Evolutionary conservation across 2,888 invertebrate genomes (phyloP), one percentile per base, ranked within the genome.

Genomic region (Nemapogon koenigi): DNA sequence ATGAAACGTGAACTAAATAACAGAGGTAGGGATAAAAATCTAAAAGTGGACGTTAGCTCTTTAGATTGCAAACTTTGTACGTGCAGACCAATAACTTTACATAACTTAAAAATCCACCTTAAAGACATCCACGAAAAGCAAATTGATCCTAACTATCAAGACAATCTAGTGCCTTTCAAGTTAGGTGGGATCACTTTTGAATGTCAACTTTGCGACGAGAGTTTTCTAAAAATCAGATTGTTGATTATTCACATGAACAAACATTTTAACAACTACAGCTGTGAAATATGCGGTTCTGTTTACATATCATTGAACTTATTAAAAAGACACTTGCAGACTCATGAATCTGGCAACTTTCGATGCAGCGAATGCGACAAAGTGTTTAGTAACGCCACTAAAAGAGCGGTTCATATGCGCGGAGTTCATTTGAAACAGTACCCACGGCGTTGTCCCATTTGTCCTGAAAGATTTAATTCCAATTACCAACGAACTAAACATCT

Each of bases 221-320:
- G 40, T 2, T 72, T 57, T 40, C 41, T 54, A 0, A 71, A 67
- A 44, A 41, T 73, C 1, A 52, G 68, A 41, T 44, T 63, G 0
- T 47, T 75, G 1, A 56, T 68, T 1, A 67, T 68, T 3, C 75
- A 75, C 27, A 75, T 75, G 73, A 73, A 57, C 25, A 62, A 56
- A 41, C 73, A 75, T 46, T 75, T 59, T 14, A 70, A 64, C 16
- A 73, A 73, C 37, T 75, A 52, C 37, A 69, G 59, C 42, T 75
- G 75, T 16, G 75, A 75, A 47, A 49, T 59, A 3, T 75, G 75
- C 22, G 75, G 75, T 0, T 47, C 64, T 0, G 62, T 55, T 0
- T 75, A 70, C 30, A 55, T 67, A 16, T 62, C 72, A 0, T 40
- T 59, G 2, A 50, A 48, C 43, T 44, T 65, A 3, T 43, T 73